These are phyloP conservation scores for Siphonodentalium dalli DNA, from an alignment of 2,888 invertebrate species.

Conservation along the genomic window DNA sequence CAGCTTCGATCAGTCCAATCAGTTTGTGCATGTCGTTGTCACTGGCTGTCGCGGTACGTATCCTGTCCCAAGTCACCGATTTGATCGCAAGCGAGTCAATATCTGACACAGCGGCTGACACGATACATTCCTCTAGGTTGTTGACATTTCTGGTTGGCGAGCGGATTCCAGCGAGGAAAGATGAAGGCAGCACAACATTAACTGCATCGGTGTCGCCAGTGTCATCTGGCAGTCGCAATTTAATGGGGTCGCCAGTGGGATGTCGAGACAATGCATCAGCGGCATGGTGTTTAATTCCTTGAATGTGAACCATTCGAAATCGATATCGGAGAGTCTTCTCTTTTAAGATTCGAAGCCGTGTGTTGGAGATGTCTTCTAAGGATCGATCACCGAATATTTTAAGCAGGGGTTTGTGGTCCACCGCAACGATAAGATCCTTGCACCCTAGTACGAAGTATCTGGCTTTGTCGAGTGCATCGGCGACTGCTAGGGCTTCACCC, in stretches of 20 bases:
- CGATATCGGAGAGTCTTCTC: slow-evolving; percentile 21
- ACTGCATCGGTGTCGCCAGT: background rate
- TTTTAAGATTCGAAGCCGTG: slow-evolving; percentile 13
- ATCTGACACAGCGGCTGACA: no score
- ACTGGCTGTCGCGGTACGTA: slow-evolving; percentile 26
- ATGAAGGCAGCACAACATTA: background rate
- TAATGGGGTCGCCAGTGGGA: slow-evolving; percentile 22
- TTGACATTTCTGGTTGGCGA: no score
- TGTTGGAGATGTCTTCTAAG: slow-evolving; percentile 16
- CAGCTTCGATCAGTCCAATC: slow-evolving; percentile 11
- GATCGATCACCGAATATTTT: slow-evolving; percentile 19
- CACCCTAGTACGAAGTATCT: slow-evolving; percentile 25
- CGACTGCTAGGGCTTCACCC: background rate
- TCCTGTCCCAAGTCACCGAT: slow-evolving; percentile 32
- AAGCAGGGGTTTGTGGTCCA: slow-evolving; percentile 22
- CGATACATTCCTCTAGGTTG: no score
- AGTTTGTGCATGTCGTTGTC: slow-evolving; percentile 24
- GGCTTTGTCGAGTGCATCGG: slow-evolving; percentile 20
- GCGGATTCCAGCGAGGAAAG: no score
- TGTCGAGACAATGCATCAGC: slow-evolving; percentile 30
- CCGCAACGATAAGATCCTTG: slow-evolving; percentile 10
- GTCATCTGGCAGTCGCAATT: slow-evolving; percentile 12
- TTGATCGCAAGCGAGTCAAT: no score
- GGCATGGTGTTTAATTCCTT: slow-evolving; percentile 21
- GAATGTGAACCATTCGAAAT: slow-evolving; percentile 19